Base-by-base conservation (phyloP, 2,113 vertebrate species). In the Siphamia tubifer region DNA sequence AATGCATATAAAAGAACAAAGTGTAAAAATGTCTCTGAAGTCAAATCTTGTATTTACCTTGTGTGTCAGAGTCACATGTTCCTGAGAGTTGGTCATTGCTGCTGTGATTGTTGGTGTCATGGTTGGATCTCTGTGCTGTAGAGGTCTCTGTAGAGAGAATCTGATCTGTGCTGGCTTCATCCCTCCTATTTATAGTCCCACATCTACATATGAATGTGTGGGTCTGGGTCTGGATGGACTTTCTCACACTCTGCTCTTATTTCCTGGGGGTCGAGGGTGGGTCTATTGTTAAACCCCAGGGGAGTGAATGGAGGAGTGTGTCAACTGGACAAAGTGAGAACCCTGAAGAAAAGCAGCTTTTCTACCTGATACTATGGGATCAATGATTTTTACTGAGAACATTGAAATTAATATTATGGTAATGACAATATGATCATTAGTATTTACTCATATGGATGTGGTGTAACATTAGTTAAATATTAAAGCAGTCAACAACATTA, bases 201-300 rank as follows among this genome's bases (percentile, higher is more conserved):
- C 62, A 88, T 92, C 83, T 91, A 75, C 89, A 91, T 92, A 86
- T 90, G 75, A 90, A 91, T 90, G 84, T 86, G 89, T 90, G 90
- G 73, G 86, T 88, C 81, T 81, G 25, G 74, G 77, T 74, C 70
- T 87, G 61, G 28, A n/a, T 64, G 48, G 45, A 89, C 30, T 79
- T 91, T 92, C 91, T 87, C 91, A 91, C 91, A 90, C 58, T 93
- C 63, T 74, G 78, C 36, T 60, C 39, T 85, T 76, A 82, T 76
- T 79, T 67, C 72, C 66, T 27, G 39, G 28, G 55, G 87, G 71
- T 87, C 75, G 90, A 88, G 65, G 72, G 36, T 44, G 61, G 43
- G 77, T 52, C 39, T 72, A 89, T 87, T 27, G 75, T 56, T 38
- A 55, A 56, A 48, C 88, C 80, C 87, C 81, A 54, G 68, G 87